Conservation (phyloP, 2,113 vertebrate species). For the Pseudopodoces humilis region DNA sequence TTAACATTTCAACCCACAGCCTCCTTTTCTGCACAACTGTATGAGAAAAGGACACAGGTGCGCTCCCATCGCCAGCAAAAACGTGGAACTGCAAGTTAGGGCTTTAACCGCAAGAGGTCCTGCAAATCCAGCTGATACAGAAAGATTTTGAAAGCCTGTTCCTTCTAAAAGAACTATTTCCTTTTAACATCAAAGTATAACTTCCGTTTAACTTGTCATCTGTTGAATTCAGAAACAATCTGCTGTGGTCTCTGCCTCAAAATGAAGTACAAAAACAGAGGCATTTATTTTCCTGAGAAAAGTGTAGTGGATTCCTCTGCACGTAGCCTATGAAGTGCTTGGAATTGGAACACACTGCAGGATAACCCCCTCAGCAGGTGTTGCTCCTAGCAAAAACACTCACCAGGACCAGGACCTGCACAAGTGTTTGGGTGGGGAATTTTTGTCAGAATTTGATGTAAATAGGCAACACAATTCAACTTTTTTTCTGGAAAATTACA, state of each 20-base stretch:
- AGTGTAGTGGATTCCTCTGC: background rate
- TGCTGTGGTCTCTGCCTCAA: background rate
- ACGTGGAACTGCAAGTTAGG: background rate
- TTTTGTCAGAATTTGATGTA: background rate
- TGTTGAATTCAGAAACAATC: background rate
- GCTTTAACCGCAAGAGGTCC: constrained; percentile 36
- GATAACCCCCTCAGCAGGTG: background rate
- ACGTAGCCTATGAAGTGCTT: background rate
- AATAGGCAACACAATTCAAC: background rate
- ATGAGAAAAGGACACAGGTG: accelerated
- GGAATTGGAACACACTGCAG: background rate
- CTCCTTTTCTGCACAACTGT: background rate
- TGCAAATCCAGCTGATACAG: background rate
- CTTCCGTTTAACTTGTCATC: background rate
- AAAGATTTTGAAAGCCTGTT: accelerated
- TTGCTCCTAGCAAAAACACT: background rate
- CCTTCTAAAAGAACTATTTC: accelerated
- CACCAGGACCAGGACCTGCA: background rate
- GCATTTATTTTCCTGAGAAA: background rate
- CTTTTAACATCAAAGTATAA: background rate
- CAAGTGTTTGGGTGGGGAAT: background rate
- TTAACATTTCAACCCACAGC: background rate
- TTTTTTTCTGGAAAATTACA: background rate
- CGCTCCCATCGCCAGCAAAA: accelerated
- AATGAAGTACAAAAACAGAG: background rate